Percentiles rank a stretch among this genome's conserved stretches.
phyloP scores from a whole-genome alignment of 2,113 vertebrate species.

The Varanus salvator region DNA sequence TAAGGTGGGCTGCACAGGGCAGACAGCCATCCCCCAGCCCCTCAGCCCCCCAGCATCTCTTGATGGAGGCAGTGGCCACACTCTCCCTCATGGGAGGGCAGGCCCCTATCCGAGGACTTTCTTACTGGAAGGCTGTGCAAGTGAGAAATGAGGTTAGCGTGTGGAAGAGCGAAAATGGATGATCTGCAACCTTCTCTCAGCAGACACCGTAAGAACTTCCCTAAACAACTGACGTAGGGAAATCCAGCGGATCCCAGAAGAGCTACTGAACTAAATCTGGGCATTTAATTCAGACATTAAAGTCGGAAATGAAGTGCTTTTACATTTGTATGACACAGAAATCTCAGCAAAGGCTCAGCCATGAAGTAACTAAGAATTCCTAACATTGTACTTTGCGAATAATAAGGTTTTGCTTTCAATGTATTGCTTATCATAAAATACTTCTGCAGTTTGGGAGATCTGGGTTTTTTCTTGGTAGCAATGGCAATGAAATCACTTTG shows the following conservation, averaged over 20 bases:
- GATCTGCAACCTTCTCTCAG: neutral
- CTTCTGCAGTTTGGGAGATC: conserved; percentile 42
- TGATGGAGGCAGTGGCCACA: neutral
- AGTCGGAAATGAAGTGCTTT: neutral
- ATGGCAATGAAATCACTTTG: conserved; percentile 46
- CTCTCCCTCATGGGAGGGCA: neutral
- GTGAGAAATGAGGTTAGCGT: neutral
- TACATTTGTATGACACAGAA: conserved; percentile 26
- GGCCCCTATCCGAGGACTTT: neutral
- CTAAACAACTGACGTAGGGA: neutral
- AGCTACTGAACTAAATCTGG: conserved; percentile 29
- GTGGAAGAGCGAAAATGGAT: neutral
- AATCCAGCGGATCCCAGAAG: neutral
- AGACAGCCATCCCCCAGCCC: neutral
- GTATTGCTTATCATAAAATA: conserved; percentile 46
- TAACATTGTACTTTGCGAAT: conserved; percentile 34
- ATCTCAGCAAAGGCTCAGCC: neutral
- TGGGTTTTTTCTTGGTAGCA: conserved; percentile 2
- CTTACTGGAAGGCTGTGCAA: no score
- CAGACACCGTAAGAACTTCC: neutral
- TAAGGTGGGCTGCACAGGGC: neutral
- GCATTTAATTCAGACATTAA: neutral
- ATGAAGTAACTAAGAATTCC: conserved; percentile 42
- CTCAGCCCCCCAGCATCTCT: neutral
- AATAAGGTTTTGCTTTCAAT: conserved; percentile 55